Base-by-base conservation (phyloP, 1,140 invertebrate species). In the Eriosoma lanigerum region DNA sequence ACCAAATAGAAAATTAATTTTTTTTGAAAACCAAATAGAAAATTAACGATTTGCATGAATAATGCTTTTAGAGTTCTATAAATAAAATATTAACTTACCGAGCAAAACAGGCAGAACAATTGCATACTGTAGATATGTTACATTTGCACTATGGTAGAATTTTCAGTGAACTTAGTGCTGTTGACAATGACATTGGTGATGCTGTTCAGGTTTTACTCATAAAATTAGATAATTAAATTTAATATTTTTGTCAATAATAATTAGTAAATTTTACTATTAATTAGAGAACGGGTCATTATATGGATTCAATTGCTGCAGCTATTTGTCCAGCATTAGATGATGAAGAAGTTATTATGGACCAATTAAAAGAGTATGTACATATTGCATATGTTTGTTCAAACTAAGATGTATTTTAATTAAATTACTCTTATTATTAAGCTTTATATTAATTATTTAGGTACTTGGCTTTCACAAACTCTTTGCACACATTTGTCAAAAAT, bases 131-230 rank as follows among this genome's bases (percentile, higher is more conserved):
- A n/a, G 92, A 93, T 84, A 94, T 94, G 85, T 86, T 94, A 48
- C 93, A 94, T 85, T 89, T 90, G 1, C 93, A 93, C 86, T 94
- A 94, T 85, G 93, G 93, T 4, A 89, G 93, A 80, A 88, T 94
- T 38, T 94, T 94, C 82, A 93, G 92, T 83, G 93, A 95, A 86
- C 94, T 93, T 93, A 94, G 93, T 86, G 92, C 90, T 26, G 91
- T 93, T 81, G 93, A 95, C 84, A 93, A 91, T 84, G 91, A 92
- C 83, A 93, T 94, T 91, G 92, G 92, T 1, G 93, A 94, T 86
- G 91, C 91, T 3, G 84, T 95, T 62, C 92, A 93, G 85, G 92
- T 89, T 84, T 66, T 78, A 54, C 48, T 58, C 32, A 38, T 3
- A 38, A 38, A 38, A 4, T 38, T 38, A 38, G 8, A 38, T 38